phyloP scores from a whole-genome alignment of 2,797 vertebrate genomes.

The Chelon auratus region DNA sequence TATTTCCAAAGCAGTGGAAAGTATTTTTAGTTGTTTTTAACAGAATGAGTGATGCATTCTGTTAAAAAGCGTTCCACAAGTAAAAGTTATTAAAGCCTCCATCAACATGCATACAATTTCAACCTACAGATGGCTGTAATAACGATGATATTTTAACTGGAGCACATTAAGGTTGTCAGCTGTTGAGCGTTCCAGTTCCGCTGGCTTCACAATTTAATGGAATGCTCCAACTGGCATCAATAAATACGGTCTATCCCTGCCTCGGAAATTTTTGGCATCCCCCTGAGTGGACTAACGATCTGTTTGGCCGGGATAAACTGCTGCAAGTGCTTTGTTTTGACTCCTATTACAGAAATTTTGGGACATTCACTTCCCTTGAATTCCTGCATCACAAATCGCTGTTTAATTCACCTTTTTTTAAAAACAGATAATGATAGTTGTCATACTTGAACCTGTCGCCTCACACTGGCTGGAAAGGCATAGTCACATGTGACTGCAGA shows the following conservation, averaged over 20 bases:
- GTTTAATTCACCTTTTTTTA: neutral
- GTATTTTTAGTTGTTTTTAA: too few species aligned
- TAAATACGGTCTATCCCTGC: slow-evolving; percentile 24
- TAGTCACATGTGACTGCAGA: neutral
- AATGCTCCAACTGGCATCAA: slow-evolving; percentile 29
- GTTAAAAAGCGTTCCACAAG: too few species aligned
- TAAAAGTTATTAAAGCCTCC: neutral
- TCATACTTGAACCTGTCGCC: neutral
- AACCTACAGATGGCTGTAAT: slow-evolving; percentile 2
- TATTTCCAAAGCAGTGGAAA: too few species aligned
- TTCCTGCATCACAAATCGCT: neutral
- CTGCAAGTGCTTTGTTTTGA: slow-evolving; percentile 14
- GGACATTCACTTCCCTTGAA: neutral
- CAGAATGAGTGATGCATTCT: too few species aligned
- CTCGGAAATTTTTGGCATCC: slow-evolving; percentile 24
- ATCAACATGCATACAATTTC: neutral
- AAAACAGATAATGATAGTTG: slow-evolving; percentile 2
- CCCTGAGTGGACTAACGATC: slow-evolving; percentile 25
- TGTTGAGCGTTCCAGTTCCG: neutral
- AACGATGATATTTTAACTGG: neutral
- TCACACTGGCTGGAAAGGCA: neutral
- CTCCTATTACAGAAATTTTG: slow-evolving; percentile 11
- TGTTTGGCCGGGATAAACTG: slow-evolving; percentile 33
- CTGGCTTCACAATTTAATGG: slow-evolving; percentile 21
- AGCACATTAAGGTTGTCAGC: slow-evolving; percentile 8